Percentiles rank a stretch among this genome's conserved stretches.
These are phyloP conservation scores for Caenorhabditis panamensis DNA, from an alignment of 2,888 invertebrate genomes.

Conservation along the genomic window DNA sequence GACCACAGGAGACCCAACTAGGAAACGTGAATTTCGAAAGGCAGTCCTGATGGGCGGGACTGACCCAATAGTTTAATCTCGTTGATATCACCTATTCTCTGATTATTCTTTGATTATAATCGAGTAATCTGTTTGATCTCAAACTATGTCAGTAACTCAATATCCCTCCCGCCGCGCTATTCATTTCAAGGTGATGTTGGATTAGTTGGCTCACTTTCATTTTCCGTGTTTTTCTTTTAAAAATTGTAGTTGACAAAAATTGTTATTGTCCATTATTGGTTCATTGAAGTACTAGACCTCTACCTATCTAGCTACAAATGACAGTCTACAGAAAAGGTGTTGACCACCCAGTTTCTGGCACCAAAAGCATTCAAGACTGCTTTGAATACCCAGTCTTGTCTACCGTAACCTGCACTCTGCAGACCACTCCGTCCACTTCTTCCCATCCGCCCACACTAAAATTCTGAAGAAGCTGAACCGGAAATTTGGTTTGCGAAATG, in stretches of 20 bases:
- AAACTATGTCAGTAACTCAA: neutral
- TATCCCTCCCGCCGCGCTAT: too few relatives aligned
- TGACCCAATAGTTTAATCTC: neutral
- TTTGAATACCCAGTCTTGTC: too few relatives aligned
- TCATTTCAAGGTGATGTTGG: too few relatives aligned
- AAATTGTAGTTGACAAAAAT: neutral
- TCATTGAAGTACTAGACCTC: too few relatives aligned
- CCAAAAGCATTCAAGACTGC: too few relatives aligned
- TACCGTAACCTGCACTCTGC: constrained; percentile 11
- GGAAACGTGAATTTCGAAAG: neutral
- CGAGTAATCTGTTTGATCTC: constrained; percentile 1
- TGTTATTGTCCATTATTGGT: neutral
- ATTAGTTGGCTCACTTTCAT: too few relatives aligned
- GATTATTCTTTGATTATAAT: neutral
- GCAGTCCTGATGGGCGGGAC: neutral
- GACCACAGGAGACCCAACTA: constrained; percentile 6
- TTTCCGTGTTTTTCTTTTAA: too few relatives aligned
- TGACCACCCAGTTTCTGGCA: too few relatives aligned
- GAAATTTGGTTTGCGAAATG: constrained; percentile 56
- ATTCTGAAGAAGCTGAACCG: constrained; percentile 26
- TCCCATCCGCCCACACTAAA: constrained; percentile 27
- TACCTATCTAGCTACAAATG: too few relatives aligned
- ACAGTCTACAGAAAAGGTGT: too few relatives aligned
- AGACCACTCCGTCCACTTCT: neutral
- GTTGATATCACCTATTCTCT: constrained; percentile 27